Percentiles rank a stretch among this genome's conserved stretches.
These are phyloP conservation scores for Psittacula echo DNA, from an alignment of 2,797 vertebrate genomes.

Conservation along the genomic window DNA sequence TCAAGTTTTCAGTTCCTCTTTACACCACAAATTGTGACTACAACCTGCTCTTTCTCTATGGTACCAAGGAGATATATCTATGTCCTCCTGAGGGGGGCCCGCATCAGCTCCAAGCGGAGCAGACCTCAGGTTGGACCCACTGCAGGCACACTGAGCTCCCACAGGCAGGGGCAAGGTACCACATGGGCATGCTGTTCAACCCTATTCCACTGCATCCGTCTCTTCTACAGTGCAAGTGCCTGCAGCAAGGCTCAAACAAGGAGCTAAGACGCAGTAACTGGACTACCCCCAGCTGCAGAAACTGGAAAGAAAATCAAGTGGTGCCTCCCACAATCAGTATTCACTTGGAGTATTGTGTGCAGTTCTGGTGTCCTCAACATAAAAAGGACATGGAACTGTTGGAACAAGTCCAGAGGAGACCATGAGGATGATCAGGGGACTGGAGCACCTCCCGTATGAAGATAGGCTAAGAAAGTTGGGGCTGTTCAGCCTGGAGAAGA, in stretches of 20 bases:
- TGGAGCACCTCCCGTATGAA: too few relatives aligned
- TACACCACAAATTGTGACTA: neutral
- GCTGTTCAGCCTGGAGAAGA: too few relatives aligned
- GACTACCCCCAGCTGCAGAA: neutral
- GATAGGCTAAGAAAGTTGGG: too few relatives aligned
- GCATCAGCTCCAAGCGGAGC: rapidly evolving
- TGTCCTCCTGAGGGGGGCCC: neutral
- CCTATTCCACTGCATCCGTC: neutral
- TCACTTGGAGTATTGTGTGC: neutral
- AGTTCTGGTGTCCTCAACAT: neutral
- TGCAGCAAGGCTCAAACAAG: neutral
- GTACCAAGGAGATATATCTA: neutral
- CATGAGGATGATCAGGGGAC: too few relatives aligned
- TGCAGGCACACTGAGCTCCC: neutral
- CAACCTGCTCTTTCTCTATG: neutral
- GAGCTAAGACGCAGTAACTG: neutral
- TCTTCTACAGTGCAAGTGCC: rapidly evolving
- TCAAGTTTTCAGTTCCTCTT: neutral
- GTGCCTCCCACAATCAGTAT: neutral
- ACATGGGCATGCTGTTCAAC: neutral
- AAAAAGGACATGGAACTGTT: neutral
- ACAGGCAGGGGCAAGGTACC: neutral
- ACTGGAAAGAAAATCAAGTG: neutral
- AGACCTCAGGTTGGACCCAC: neutral
- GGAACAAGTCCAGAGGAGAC: too few relatives aligned